Base-by-base conservation (phyloP, 2,888 invertebrate genomes). In the Papilio gigon region DNA sequence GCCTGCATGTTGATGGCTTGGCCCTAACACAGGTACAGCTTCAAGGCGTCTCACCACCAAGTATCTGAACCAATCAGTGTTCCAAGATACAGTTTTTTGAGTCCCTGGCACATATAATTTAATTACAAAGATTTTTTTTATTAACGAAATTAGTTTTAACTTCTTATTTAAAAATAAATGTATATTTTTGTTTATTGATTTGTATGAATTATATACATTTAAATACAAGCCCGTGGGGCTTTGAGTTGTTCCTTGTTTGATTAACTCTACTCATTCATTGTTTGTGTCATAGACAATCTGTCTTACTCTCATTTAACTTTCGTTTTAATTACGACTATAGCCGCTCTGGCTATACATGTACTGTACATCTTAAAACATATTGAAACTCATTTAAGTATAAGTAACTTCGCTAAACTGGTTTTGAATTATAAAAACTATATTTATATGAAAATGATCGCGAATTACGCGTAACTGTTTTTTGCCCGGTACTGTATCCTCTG, bases 261-360 rank as follows among this genome's bases (percentile, higher is more conserved):
- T 53, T 53, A 53, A 53, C 53, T n/a, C 8, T 8, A 53, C 27
- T 53, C 6, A 53, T 53, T n/a, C 8, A 53, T 30, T 50, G 50
- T 50, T 14, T 2, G n/a, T 5, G 12, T 8, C 27, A n/a, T n/a
- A 5, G n/a, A n/a, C n/a, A 53, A 30, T 30, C 27, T 30, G 2
- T 27, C 27, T 27, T n/a, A 27, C n/a, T 30, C 30, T 53, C 8
- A 27, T 30, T 30, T 27, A 30, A 27, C 5, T n/a, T 53, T 14
- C 50, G 6, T 25, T 6, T 4, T 20, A 44, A 22, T 22, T 22
- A 47, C 22, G 11, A 4, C 12, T 22, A 5, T 25, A 20, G 22
- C 17, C 20, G 20, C n/a, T n/a, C n/a, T n/a, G n/a, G n/a, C 42
- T 4, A 22, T 4, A 11, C 5, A 44, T 9, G 44, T 9, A 22